A percentile compares a stretch with the other conserved stretches of the same genome.
phyloP scores from a whole-genome alignment of 1,140 invertebrate genomes.

The Orchestia grillus region DNA sequence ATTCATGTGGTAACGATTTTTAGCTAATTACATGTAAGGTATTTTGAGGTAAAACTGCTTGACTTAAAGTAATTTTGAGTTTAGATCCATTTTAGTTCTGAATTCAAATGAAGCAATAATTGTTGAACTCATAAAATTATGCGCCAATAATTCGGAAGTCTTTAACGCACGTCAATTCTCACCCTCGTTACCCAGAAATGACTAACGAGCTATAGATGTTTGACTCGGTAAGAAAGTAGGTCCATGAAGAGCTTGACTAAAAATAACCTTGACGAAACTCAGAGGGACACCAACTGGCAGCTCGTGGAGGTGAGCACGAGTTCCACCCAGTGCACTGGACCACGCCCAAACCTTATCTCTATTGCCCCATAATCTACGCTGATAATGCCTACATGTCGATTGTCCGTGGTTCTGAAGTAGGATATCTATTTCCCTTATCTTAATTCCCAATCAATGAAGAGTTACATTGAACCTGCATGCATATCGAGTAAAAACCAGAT shows the following conservation, averaged over 20 bases:
- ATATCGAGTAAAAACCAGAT: background rate
- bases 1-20: no score
- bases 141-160: no score
- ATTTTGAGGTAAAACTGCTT: no score
- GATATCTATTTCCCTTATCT: background rate
- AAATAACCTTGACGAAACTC: background rate
- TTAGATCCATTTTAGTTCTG: no score
- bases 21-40: no score
- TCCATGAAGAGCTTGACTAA: background rate
- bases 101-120: no score
- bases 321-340: background rate
- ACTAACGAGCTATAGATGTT: no score
- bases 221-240: background rate
- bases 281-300: background rate
- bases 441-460: background rate
- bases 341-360: background rate
- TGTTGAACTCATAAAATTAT: no score
- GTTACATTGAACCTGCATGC: background rate
- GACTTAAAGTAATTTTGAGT: no score
- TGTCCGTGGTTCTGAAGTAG: background rate
- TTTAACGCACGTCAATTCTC: no score
- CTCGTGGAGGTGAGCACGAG: background rate
- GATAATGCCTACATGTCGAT: background rate
- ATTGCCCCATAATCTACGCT: background rate
- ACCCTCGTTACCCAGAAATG: no score